These are phyloP conservation scores for Neodiprion pinetum DNA, from an alignment of 1,140 invertebrate species.

Conservation along the genomic window DNA sequence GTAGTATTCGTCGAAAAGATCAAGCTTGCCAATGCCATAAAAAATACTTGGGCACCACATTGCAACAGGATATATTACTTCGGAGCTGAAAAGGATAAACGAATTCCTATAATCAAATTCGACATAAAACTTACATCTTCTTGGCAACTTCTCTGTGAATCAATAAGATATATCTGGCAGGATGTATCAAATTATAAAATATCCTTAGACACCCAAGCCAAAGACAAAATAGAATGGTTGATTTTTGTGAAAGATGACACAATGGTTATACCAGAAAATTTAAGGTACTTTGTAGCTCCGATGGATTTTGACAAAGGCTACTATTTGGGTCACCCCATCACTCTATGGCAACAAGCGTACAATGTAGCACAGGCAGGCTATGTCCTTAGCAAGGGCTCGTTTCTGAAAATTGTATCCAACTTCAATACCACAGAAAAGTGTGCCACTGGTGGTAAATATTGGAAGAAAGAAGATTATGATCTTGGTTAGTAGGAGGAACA, in stretches of 20 bases:
- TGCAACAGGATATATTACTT: conserved; percentile 57
- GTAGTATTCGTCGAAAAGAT: conserved; percentile 52
- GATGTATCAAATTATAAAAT: conserved; percentile 21
- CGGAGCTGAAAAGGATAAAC: conserved; percentile 32
- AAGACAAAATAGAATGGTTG: conserved; percentile 50
- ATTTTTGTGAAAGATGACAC: conserved; percentile 62
- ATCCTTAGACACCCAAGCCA: conserved; percentile 16
- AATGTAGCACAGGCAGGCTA: conserved; percentile 63
- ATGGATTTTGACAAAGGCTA: conserved; percentile 50
- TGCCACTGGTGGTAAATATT: conserved; percentile 57
- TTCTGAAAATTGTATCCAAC: conserved; percentile 47
- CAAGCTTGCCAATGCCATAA: conserved; percentile 44
- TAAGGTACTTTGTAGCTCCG: conserved; percentile 55
- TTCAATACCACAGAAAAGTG: conserved; percentile 58
- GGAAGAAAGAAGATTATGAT: conserved; percentile 67
- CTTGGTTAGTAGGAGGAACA: conserved; percentile 50
- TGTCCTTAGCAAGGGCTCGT: conserved; percentile 57
- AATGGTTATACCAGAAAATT: conserved; percentile 61
- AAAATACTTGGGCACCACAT: conserved; percentile 51
- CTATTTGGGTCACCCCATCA: conserved; percentile 62
- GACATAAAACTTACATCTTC: conserved; percentile 53
- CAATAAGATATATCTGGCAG: conserved; percentile 50
- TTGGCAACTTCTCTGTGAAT: conserved; percentile 59
- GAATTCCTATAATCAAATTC: conserved; percentile 45
- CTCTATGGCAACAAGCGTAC: conserved; percentile 60